Conservation (phyloP, 2,797 vertebrate genomes). For the Sebastes oblongus region DNA sequence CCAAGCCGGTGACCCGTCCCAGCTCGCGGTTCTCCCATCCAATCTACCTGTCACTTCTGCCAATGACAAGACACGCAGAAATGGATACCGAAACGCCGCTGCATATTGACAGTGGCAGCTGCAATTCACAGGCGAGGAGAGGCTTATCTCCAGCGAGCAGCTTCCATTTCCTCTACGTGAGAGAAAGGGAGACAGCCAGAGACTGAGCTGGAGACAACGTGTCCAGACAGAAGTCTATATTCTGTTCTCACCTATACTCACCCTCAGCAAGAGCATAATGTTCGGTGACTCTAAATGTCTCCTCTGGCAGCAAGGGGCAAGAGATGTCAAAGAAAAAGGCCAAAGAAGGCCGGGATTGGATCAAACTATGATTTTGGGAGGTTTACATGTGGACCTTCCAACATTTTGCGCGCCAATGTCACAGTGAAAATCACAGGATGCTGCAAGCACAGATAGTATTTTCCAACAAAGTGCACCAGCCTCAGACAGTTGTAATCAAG, state of each 20-base stretch:
- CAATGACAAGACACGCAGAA: conserved; percentile 66
- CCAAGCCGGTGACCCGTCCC: conserved; percentile 70
- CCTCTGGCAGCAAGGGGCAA: conserved; percentile 29
- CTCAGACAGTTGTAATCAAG: background rate
- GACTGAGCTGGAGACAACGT: conserved; percentile 45
- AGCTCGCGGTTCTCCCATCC: conserved; percentile 65
- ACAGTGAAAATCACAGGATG: background rate
- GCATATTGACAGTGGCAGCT: conserved; percentile 73
- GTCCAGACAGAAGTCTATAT: conserved; percentile 66
- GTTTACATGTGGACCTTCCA: conserved; percentile 26
- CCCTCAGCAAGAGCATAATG: conserved; percentile 45
- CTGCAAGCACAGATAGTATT: background rate
- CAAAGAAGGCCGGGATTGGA: conserved; percentile 20
- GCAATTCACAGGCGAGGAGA: conserved; percentile 68
- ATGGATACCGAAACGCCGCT: conserved; percentile 59
- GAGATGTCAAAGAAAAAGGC: conserved; percentile 35
- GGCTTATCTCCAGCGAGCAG: conserved; percentile 78
- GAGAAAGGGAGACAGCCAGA: conserved; percentile 55
- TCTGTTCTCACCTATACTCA: conserved; percentile 49
- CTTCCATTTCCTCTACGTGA: conserved; percentile 70
- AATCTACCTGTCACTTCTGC: conserved; percentile 79
- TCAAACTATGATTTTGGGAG: conserved; percentile 44
- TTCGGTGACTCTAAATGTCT: conserved; percentile 55
- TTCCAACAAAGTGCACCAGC: background rate
- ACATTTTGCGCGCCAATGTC: background rate